Conservation (phyloP, 2,113 vertebrate species). For the Myotis davidii region DNA sequence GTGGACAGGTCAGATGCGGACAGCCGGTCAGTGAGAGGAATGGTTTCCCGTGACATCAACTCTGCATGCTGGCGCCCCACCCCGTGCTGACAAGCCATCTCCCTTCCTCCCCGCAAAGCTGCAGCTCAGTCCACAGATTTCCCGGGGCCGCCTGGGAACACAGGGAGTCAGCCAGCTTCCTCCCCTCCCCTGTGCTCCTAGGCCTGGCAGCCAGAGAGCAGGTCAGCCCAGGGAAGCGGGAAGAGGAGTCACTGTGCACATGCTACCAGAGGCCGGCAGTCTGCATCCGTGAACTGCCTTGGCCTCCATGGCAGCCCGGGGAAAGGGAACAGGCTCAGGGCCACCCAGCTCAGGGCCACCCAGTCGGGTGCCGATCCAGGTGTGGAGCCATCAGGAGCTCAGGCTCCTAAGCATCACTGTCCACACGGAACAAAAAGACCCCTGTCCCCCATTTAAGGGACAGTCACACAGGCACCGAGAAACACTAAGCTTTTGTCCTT, state of each 20-base stretch:
- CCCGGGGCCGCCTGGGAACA: neutral
- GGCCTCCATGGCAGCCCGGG: neutral
- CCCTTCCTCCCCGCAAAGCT: neutral
- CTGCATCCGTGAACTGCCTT: neutral
- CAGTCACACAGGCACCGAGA: neutral
- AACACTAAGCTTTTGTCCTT: neutral
- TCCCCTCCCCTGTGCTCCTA: neutral
- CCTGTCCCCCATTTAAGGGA: neutral
- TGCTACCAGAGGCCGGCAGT: neutral
- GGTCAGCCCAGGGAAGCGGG: neutral
- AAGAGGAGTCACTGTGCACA: neutral
- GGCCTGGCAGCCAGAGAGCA: neutral
- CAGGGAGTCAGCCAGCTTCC: neutral
- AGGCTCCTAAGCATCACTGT: neutral
- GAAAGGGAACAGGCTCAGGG: neutral
- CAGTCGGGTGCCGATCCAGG: neutral
- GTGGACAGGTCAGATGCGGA: neutral
- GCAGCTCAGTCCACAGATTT: neutral
- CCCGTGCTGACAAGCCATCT: neutral
- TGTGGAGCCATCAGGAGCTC: neutral
- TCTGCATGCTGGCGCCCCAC: rapidly evolving
- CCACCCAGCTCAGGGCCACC: neutral
- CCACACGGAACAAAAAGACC: neutral
- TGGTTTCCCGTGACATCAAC: neutral
- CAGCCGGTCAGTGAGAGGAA: neutral